Conservation (phyloP, 2,113 vertebrate genomes). For the Grantiella picta region DNA sequence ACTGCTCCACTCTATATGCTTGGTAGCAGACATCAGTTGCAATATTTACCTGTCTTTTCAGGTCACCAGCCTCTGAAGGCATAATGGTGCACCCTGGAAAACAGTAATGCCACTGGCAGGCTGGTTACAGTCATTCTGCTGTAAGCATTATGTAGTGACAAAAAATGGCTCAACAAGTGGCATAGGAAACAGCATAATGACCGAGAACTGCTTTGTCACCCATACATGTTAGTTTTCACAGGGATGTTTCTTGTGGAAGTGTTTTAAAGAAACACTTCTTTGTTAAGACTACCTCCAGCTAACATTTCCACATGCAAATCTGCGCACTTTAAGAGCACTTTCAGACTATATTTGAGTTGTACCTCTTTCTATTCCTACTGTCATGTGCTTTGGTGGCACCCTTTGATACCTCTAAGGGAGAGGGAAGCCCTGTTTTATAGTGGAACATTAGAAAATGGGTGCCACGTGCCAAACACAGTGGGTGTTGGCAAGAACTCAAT, state of each 20-base stretch:
- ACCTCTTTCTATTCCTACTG: background rate
- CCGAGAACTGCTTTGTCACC: background rate
- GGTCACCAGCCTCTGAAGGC: background rate
- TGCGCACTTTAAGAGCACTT: background rate
- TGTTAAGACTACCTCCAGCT: background rate
- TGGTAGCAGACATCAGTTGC: background rate
- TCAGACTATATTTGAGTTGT: background rate
- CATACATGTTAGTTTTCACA: background rate
- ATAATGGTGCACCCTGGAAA: background rate
- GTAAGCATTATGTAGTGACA: background rate
- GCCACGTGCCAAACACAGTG: no score
- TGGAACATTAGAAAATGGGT: background rate
- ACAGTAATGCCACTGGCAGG: background rate
- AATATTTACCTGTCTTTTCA: background rate
- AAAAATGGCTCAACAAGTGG: background rate
- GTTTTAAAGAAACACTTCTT: background rate
- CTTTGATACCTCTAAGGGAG: background rate
- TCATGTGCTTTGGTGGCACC: background rate
- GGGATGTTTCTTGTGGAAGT: background rate
- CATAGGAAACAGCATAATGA: background rate
- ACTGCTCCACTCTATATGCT: background rate
- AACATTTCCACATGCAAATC: background rate
- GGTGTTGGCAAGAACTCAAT: background rate
- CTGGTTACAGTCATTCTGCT: background rate
- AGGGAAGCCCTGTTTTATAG: background rate